phyloP scores from a whole-genome alignment of 2,888 invertebrate genomes.

The Monochamus alternatus region DNA sequence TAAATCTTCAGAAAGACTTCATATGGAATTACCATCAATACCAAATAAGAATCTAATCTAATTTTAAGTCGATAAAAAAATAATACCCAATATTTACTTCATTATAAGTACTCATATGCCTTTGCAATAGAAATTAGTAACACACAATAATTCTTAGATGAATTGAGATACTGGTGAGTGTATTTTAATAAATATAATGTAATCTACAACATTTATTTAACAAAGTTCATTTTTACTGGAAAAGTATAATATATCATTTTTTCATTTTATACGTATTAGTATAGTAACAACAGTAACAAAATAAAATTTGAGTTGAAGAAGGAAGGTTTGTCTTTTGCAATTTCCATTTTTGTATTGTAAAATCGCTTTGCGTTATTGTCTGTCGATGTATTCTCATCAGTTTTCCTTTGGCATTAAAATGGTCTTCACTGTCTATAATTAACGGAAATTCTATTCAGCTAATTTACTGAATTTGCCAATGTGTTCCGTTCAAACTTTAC shows the following conservation, averaged over 20 bases:
- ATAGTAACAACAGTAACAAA: not conserved
- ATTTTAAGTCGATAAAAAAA: not conserved
- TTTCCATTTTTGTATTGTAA: not conserved
- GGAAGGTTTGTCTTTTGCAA: conserved; percentile 25
- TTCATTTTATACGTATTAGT: not conserved
- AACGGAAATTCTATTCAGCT: not conserved
- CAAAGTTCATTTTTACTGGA: too few species aligned
- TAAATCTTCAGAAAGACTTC: conserved; percentile 12
- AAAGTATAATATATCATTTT: not conserved
- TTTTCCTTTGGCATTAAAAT: not conserved
- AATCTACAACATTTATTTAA: too few species aligned
- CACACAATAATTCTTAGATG: too few species aligned
- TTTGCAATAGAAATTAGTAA: not conserved
- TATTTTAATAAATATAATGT: too few species aligned
- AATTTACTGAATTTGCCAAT: not conserved
- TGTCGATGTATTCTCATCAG: not conserved
- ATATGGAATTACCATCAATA: conserved; percentile 1
- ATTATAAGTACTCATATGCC: not conserved
- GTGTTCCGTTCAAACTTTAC: too few species aligned
- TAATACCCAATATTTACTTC: not conserved
- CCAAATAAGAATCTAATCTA: not conserved
- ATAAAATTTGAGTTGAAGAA: conserved; percentile 14
- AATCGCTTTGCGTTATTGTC: conserved; percentile 16
- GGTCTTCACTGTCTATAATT: not conserved
- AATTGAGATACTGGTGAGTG: too few species aligned